Evolutionary conservation across 2,113 vertebrate genomes (phyloP).

Genomic region (Columba janthina): DNA sequence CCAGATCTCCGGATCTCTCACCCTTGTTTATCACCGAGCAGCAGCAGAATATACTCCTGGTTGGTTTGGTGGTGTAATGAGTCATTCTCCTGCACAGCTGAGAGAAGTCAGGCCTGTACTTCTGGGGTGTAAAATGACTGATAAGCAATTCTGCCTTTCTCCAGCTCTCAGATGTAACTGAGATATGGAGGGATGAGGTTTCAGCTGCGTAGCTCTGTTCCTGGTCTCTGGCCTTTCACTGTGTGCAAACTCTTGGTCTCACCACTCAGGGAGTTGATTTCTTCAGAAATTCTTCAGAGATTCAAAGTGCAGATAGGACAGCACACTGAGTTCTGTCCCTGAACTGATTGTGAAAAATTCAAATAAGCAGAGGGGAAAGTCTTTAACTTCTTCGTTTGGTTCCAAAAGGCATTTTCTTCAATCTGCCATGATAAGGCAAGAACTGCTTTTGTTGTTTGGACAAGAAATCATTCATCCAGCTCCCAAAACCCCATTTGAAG

Average conservation of each 20-base stretch:
- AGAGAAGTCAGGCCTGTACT: conserved; percentile 2
- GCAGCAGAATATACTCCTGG: neutral
- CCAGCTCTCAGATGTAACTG: conserved; percentile 21
- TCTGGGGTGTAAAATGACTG: conserved; percentile 32
- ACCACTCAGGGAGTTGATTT: neutral
- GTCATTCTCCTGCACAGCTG: neutral
- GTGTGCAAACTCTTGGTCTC: neutral
- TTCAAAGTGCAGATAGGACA: conserved; percentile 3
- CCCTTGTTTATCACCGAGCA: neutral
- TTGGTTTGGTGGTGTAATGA: conserved; percentile 10
- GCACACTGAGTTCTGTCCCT: neutral
- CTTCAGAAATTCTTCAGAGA: conserved; percentile 34
- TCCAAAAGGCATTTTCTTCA: neutral
- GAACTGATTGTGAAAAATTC: neutral
- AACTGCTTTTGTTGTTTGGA: neutral
- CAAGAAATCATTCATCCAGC: neutral
- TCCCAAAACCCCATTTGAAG: neutral
- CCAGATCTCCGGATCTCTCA: neutral
- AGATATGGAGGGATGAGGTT: conserved; percentile 15
- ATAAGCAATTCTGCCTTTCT: conserved; percentile 5
- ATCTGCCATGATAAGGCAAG: neutral
- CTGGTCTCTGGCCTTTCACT: neutral
- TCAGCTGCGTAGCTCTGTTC: neutral
- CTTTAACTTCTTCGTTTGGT: neutral
- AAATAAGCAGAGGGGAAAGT: neutral